Percentiles rank a stretch among this genome's conserved stretches.
Conservation (phyloP, 1,140 invertebrate species). For the Ladona fulva region DNA sequence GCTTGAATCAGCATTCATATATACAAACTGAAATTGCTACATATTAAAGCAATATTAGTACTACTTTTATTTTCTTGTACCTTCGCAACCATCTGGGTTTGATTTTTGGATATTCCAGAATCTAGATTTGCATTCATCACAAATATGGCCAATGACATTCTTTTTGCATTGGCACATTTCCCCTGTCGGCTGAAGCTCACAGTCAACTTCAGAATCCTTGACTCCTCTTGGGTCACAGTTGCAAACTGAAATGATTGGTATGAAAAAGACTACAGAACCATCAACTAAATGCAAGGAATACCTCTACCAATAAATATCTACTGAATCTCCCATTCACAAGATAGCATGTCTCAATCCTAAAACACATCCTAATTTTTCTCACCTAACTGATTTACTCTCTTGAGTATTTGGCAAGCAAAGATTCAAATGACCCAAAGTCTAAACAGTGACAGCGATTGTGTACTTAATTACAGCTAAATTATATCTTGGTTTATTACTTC, state of each 20-base stretch:
- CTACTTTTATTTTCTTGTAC: not conserved
- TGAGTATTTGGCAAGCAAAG: no score
- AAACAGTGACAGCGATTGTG: not conserved
- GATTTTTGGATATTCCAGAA: not conserved
- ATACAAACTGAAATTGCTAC: not conserved
- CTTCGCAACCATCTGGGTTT: not conserved
- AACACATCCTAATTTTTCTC: no score
- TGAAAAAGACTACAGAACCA: no score
- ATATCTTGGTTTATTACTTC: not conserved
- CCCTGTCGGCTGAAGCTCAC: not conserved
- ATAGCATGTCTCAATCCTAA: no score
- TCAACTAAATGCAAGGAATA: no score
- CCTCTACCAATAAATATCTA: no score
- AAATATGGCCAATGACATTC: not conserved
- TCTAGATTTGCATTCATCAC: not conserved
- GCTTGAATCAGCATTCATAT: not conserved
- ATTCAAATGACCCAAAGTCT: not conserved
- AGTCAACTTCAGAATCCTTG: not conserved
- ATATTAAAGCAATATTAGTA: not conserved
- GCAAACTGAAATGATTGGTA: not conserved
- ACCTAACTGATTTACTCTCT: no score
- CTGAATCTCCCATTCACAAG: no score
- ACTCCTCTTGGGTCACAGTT: slow-evolving; percentile 3
- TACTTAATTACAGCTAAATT: not conserved
- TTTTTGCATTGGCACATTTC: not conserved